Conservation (phyloP, 2,113 vertebrate species). For the Rallus limicola region DNA sequence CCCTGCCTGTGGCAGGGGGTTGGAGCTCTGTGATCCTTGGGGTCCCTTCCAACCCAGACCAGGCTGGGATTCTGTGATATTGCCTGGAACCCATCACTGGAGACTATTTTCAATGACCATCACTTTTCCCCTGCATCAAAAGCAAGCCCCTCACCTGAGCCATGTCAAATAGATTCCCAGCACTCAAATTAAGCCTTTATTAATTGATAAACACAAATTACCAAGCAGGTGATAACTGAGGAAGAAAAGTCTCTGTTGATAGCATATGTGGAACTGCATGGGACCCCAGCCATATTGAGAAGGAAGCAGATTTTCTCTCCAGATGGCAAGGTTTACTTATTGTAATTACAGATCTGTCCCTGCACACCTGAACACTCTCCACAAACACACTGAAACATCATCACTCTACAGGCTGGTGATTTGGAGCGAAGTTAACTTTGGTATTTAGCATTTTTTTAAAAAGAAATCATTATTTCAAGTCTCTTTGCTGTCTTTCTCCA, state of each 20-base stretch:
- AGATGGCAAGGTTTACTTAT: conserved; percentile 38
- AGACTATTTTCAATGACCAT: neutral
- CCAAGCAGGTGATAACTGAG: neutral
- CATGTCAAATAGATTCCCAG: neutral
- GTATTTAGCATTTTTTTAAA: neutral
- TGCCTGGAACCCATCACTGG: neutral
- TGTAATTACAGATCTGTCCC: neutral
- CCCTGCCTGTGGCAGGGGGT: too few species aligned
- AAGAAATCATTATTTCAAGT: neutral
- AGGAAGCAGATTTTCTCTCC: conserved; percentile 31
- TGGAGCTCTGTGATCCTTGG: too few species aligned
- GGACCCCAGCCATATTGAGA: neutral
- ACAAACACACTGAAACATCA: neutral
- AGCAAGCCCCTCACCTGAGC: neutral
- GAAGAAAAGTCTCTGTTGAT: neutral
- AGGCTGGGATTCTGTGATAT: too few species aligned
- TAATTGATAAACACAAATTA: neutral
- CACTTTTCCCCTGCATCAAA: neutral
- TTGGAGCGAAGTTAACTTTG: neutral
- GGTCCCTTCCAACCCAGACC: too few species aligned
- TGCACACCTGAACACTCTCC: conserved; percentile 11
- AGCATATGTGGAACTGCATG: neutral
- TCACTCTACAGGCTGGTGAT: neutral
- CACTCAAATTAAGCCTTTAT: neutral
- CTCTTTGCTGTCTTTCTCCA: neutral